Evolutionary conservation across 2,113 vertebrate species (phyloP), one percentile per base, ranked within the genome.

Genomic region (Sorex fumeus): DNA sequence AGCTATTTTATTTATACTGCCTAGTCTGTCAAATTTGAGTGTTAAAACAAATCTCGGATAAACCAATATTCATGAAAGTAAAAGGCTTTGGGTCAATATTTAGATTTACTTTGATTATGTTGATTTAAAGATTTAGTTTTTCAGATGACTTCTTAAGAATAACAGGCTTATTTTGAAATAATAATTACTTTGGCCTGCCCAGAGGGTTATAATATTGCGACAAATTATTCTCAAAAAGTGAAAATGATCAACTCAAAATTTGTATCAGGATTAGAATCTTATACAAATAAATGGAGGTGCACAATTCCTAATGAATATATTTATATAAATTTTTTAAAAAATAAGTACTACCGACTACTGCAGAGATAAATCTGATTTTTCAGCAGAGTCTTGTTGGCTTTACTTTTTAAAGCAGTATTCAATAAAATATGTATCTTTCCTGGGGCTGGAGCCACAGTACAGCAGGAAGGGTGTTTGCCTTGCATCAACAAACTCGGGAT

Each of bases 391-490:
- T 3, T 90, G 84, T 69, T 47, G 75, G 88, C 27, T 7, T 60
- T 60, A 23, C 57, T 88, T 84, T 81, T 3, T 91, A 83, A 96
- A 79, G 34, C 15, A 74, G 80, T 87, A 85, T 47, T 77, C 93
- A 79, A 47, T 87, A 80, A 4, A 95, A 78, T 60, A 23, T 60
- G 18, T 60, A 21, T 23, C 18, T 4, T 23, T 60, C 21, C 57
- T 60, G 18, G 82, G 64, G 40, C 2, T 80, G 13, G 47, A 50
- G 47, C 47, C 47, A 50, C 10, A 10, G 47, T 10, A 50, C 47
- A 10, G 40, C 13, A 13, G 47, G 47, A 13, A 12, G 13, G 47
- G 47, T 50, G 10, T 50, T 50, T 50, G 47, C 47, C 47, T 50
- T 50, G 47, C 47, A 40, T 50, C 47, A 50, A 40, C 40, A 3